Base-by-base conservation (phyloP, 2,797 vertebrate genomes). In the Chaunax sp. region DNA sequence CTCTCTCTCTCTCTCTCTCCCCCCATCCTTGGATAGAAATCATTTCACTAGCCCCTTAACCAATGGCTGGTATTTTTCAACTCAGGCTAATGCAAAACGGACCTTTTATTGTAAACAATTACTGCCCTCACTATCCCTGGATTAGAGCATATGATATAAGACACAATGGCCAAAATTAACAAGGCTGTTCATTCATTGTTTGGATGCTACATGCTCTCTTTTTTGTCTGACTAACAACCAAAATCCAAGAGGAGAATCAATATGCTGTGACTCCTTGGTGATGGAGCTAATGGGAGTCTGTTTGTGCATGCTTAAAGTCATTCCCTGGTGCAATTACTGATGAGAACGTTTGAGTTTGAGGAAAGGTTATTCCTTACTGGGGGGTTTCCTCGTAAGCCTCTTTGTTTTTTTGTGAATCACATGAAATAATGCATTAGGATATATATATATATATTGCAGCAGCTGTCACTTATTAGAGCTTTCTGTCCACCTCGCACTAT, bases 191-290 rank as follows among this genome's bases (percentile, higher is more conserved):
- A 38, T 51, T 71, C 52, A 10, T 44, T 51, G 19, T 60, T 59
- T 62, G 53, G 51, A 46, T 58, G 47, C 51, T 22, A 41, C 33
- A 22, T 51, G 37, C 20, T 53, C 46, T 19, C 30, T 5, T 64
- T n/a, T 57, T 43, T 18, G 37, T 61, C 23, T 65, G 28, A 69
- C 57, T 49, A 61, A 38, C 51, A 67, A 68, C 20, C 18, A 9
- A 60, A 69, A 68, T 47, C 64, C 41, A 46, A 79, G 62, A 51
- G 6, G 37, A 63, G 67, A 82, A 86, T 78, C 67, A 63, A 86
- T 85, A 72, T 51, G 49, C 33, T 2, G 25, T 30, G 64, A 62
- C 72, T 82, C 63, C 55, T 66, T 14, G 22, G 61, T 69, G 66
- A 83, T 77, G 20, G 2, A 18, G 56, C 35, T 65, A 25, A 75